These are phyloP conservation scores for Eutolmus rufibarbis DNA, from an alignment of 2,888 invertebrate genomes.

Conservation along the genomic window DNA sequence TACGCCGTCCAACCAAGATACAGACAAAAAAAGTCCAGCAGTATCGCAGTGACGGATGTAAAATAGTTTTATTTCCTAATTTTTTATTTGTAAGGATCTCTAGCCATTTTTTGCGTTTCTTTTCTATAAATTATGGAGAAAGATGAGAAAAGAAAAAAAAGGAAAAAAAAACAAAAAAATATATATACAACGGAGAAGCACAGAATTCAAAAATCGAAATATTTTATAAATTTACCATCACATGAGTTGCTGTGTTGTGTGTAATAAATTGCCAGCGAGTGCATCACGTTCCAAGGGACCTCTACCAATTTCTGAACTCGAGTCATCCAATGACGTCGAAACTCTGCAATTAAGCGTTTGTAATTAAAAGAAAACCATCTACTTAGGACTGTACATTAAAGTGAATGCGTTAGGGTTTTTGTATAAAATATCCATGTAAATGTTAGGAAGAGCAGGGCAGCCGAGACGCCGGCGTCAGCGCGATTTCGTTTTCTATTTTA, in stretches of 20 bases:
- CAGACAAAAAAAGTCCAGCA: slow-evolving; percentile 83
- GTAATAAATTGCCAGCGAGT: not conserved
- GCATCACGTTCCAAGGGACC: slow-evolving; percentile 17
- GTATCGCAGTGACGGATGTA: slow-evolving; percentile 75
- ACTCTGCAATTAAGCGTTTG: slow-evolving; percentile 3
- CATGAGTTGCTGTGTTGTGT: not conserved
- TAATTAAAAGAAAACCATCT: slow-evolving; percentile 20
- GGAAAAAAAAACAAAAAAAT: not conserved
- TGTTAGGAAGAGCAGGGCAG: not conserved
- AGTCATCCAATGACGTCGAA: slow-evolving; percentile 20
- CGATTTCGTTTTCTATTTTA: slow-evolving; percentile 1
- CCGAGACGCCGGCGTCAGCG: not conserved
- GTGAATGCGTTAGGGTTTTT: slow-evolving; percentile 29
- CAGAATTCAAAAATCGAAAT: not conserved
- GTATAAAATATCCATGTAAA: slow-evolving; percentile 28
- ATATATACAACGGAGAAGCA: not conserved
- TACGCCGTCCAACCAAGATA: slow-evolving; percentile 73
- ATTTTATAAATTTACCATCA: not conserved
- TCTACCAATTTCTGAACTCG: not conserved
- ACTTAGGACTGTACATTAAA: slow-evolving; percentile 29
- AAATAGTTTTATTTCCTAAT: slow-evolving; percentile 45
- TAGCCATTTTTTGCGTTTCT: slow-evolving; percentile 20
- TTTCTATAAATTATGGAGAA: slow-evolving; percentile 1
- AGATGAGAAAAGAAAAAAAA: not conserved
- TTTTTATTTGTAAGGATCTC: slow-evolving; percentile 12